Conservation (phyloP, 2,113 vertebrate species). For the Heliornis fulica region DNA sequence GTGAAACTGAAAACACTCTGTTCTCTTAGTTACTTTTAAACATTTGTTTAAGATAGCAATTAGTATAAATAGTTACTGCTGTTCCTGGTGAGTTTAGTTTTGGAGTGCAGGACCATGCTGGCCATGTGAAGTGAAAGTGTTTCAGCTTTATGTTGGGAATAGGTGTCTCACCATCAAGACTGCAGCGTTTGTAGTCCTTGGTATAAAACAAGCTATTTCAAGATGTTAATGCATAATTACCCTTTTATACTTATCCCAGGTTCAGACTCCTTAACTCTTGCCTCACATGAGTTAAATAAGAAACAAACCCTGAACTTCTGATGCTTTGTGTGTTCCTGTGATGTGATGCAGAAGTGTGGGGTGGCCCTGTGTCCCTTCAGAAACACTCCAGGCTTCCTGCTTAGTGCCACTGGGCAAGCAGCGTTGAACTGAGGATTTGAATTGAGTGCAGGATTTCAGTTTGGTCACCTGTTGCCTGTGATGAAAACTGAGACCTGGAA, state of each 20-base stretch:
- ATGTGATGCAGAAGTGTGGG: not conserved
- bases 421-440: not conserved
- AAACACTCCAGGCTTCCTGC: not conserved
- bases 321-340: not conserved
- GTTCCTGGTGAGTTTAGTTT: not conserved
- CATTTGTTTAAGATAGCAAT: not conserved
- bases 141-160: not conserved
- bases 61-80: not conserved
- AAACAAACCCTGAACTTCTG: not conserved
- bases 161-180: not conserved
- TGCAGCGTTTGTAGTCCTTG: rapidly evolving
- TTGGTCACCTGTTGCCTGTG: not conserved
- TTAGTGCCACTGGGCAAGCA: not conserved
- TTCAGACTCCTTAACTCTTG: not conserved
- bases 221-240: not conserved
- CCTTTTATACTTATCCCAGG: not conserved
- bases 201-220: not conserved
- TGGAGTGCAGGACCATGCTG: not conserved
- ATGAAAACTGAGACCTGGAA: not conserved
- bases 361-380: not conserved
- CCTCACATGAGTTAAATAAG: not conserved
- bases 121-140: not conserved
- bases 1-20: not conserved
- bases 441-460: not conserved
- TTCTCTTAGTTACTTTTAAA: not conserved